phyloP scores from a whole-genome alignment of 2,113 vertebrate species.

The Opisthocomus hoazin region DNA sequence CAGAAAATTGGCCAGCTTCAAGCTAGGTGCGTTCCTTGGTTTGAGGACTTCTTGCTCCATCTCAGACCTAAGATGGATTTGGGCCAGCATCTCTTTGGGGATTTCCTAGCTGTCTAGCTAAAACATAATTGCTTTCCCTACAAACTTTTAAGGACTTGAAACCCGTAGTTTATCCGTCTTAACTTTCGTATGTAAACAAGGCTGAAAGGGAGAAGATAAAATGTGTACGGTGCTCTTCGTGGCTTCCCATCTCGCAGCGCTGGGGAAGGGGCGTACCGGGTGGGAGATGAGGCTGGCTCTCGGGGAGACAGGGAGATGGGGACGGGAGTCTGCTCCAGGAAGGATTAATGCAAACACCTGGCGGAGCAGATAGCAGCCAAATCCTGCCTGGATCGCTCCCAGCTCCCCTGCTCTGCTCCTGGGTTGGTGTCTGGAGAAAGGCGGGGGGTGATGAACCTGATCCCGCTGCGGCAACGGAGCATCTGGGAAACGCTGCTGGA shows the following conservation, averaged over 20 bases:
- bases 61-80: neutral
- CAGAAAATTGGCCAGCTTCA: neutral
- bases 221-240: rapidly evolving
- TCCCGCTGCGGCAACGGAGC: rapidly evolving
- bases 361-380: rapidly evolving
- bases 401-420: neutral
- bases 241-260: rapidly evolving
- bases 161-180: neutral
- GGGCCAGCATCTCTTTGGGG: neutral
- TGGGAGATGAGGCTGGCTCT: neutral
- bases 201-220: neutral
- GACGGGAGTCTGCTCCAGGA: neutral
- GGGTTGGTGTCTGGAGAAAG: neutral
- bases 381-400: neutral
- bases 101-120: neutral
- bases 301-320: neutral
- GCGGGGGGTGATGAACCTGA: rapidly evolving
- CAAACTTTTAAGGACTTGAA: neutral
- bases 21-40: neutral
- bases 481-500: neutral
- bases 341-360: neutral
- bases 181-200: neutral
- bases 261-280: rapidly evolving
- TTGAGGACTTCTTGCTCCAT: neutral
- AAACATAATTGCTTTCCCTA: neutral